Conservation (phyloP, 2,797 vertebrate genomes). For the Allobates femoralis region DNA sequence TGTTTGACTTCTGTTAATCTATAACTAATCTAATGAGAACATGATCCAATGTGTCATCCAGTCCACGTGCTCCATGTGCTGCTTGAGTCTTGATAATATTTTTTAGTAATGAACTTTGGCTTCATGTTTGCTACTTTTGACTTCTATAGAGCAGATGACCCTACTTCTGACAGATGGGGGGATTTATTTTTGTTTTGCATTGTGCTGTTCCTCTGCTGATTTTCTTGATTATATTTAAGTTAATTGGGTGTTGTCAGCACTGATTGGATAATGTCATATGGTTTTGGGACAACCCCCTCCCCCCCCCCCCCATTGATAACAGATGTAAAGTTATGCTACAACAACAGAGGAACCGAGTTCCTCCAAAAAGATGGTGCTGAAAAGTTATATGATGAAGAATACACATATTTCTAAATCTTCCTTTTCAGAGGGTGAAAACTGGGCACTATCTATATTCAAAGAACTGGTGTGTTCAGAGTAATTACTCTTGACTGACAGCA, state of each 20-base stretch:
- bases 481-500: too few relatives aligned
- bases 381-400: not conserved
- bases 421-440: too few relatives aligned
- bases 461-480: too few relatives aligned
- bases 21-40: conserved; percentile 19
- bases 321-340: not conserved
- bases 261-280: not conserved
- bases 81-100: not conserved
- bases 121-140: not conserved
- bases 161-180: not conserved
- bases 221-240: too few relatives aligned
- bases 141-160: too few relatives aligned
- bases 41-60: not conserved
- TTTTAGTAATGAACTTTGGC: not conserved
- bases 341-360: not conserved
- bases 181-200: not conserved
- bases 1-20: conserved; percentile 37
- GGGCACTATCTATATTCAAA: too few relatives aligned
- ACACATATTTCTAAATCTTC: too few relatives aligned
- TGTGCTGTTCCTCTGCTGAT: not conserved
- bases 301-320: not conserved
- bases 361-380: not conserved
- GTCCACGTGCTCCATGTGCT: not conserved
- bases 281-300: too few relatives aligned
- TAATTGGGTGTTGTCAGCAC: not conserved